A percentile compares a stretch with the other conserved stretches of the same genome.
Evolutionary conservation across 2,888 invertebrate species (phyloP).

Genomic region (Formica aserva): DNA sequence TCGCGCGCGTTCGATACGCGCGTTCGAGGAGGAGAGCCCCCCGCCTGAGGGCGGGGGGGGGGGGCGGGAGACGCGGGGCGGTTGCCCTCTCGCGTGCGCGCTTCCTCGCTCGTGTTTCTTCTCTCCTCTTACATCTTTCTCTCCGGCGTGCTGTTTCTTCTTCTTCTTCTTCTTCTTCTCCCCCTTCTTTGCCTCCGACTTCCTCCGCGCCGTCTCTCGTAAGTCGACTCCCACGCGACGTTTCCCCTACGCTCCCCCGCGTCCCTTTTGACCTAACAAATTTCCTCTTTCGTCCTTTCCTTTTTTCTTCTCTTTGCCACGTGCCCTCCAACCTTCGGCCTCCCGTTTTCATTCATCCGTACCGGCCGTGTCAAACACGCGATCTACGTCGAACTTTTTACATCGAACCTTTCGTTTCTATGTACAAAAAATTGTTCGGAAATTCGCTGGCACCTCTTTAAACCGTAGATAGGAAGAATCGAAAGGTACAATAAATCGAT

Average conservation of each 20-base stretch:
- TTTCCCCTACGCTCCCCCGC: constrained; percentile 13
- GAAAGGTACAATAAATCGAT: too few species aligned
- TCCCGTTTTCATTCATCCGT: constrained; percentile 72
- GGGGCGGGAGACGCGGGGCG: neutral
- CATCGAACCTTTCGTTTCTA: neutral
- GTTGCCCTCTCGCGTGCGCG: constrained; percentile 60
- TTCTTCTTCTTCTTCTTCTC: constrained; percentile 34
- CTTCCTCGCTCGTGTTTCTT: constrained; percentile 61
- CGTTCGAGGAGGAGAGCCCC: constrained; percentile 63
- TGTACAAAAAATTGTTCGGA: neutral
- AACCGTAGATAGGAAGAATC: neutral
- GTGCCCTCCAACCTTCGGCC: constrained; percentile 61
- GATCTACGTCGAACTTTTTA: constrained; percentile 4
- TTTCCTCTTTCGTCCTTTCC: neutral
- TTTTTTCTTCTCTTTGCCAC: constrained; percentile 46
- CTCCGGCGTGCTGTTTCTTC: constrained; percentile 32
- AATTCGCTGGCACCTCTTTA: neutral
- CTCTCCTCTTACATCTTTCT: constrained; percentile 39
- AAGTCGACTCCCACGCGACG: neutral
- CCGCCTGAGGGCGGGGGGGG: neutral
- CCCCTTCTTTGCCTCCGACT: constrained; percentile 30
- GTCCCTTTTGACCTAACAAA: neutral
- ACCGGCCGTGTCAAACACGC: constrained; percentile 60
- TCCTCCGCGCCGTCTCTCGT: constrained; percentile 44
- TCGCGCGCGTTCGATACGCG: constrained; percentile 81